Evolutionary conservation across 2,888 invertebrate species (phyloP).

Genomic region (Ecdyonurus torrentis): DNA sequence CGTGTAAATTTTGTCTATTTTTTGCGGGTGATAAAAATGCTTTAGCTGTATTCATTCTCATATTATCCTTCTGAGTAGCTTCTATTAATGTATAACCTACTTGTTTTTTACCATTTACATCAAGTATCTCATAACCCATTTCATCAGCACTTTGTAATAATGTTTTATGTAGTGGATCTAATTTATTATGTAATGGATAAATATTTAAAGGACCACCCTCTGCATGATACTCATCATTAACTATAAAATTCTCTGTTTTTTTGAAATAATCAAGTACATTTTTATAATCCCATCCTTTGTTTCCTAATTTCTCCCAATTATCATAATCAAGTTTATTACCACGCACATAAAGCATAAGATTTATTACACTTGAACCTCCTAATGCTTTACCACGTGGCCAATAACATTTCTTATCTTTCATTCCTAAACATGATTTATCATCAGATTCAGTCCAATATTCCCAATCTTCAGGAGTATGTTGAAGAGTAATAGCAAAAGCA

Average conservation of each 20-base stretch:
- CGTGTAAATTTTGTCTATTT: constrained; percentile 21
- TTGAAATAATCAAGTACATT: constrained; percentile 30
- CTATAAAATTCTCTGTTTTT: constrained; percentile 31
- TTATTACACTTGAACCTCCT: constrained; percentile 41
- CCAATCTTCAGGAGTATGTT: constrained; percentile 27
- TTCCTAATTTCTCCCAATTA: constrained; percentile 35
- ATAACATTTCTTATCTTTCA: constrained; percentile 24
- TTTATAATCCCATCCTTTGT: constrained; percentile 36
- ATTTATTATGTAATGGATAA: constrained; percentile 20
- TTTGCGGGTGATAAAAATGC: constrained; percentile 21
- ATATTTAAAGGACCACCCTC: constrained; percentile 22
- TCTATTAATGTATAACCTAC: constrained; percentile 39
- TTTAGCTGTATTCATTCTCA: constrained; percentile 22
- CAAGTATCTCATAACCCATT: constrained; percentile 39
- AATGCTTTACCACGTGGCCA: constrained; percentile 43
- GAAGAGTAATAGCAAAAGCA: constrained; percentile 20
- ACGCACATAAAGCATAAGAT: constrained; percentile 42
- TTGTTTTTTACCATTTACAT: constrained; percentile 61
- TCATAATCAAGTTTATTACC: constrained; percentile 37
- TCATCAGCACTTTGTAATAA: constrained; percentile 22
- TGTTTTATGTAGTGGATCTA: constrained; percentile 21
- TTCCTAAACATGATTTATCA: constrained; percentile 23
- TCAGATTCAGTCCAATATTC: constrained; percentile 31
- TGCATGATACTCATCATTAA: constrained; percentile 17
- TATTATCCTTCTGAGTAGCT: constrained; percentile 22